phyloP scores from a whole-genome alignment of 2,113 vertebrate species.

The Thamnophis sirtalis region DNA sequence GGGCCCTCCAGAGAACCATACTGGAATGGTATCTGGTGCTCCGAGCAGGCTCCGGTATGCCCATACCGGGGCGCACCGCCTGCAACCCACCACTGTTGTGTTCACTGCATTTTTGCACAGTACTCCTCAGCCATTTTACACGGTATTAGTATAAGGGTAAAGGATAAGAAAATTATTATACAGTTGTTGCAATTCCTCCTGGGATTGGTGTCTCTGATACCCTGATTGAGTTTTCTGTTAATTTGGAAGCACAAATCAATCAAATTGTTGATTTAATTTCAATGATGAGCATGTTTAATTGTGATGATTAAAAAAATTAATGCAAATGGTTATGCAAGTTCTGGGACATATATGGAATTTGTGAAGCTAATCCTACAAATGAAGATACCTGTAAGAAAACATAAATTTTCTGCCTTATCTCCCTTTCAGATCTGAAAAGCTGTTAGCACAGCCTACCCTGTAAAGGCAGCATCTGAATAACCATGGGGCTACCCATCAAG shows the following conservation, averaged over 20 bases:
- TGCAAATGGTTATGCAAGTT: background rate
- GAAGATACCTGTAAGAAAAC: background rate
- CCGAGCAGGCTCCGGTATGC: too few species aligned
- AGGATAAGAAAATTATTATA: conserved; percentile 1
- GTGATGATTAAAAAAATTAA: conserved; percentile 7
- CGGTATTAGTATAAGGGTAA: background rate
- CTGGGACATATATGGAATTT: background rate
- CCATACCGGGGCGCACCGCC: too few species aligned
- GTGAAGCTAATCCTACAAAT: background rate
- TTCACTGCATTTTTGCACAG: background rate
- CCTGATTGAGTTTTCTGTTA: background rate
- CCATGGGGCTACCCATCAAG: background rate
- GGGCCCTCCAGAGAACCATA: too few species aligned
- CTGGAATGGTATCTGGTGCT: too few species aligned
- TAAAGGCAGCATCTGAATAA: background rate
- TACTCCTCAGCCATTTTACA: background rate
- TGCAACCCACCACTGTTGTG: background rate
- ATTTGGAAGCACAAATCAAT: background rate
- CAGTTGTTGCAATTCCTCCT: background rate
- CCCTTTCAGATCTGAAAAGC: background rate
- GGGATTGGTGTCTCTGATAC: background rate
- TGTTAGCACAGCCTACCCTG: background rate
- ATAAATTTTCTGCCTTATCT: background rate
- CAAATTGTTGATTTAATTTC: background rate
- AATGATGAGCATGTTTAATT: background rate